phyloP scores from a whole-genome alignment of 1,140 invertebrate species.

The Calosoma granatense region DNA sequence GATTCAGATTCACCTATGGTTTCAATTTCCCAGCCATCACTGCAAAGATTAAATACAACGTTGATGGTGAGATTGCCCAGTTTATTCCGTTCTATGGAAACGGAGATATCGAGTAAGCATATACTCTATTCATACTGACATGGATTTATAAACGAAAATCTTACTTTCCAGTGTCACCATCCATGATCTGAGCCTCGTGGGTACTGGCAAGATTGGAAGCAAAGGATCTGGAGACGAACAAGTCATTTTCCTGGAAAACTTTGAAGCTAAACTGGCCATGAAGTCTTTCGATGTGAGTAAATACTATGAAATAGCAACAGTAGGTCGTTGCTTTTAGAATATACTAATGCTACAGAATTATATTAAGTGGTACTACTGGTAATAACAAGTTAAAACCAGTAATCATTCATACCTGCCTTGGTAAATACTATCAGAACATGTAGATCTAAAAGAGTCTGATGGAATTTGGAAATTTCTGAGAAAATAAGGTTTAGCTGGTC shows the following conservation, averaged over 20 bases:
- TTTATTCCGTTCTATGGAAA: background rate
- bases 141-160: background rate
- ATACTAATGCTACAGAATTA: no score
- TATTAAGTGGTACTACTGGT: no score
- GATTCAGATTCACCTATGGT: background rate
- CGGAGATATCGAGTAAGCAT: background rate
- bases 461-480: no score
- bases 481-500: no score
- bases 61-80: background rate
- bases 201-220: background rate
- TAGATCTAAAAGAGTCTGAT: no score
- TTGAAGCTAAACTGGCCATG: background rate
- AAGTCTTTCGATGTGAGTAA: background rate
- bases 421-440: no score
- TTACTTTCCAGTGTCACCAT: background rate
- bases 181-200: background rate
- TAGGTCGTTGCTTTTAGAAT: no score
- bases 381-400: no score
- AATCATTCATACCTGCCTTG: no score
- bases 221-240: background rate
- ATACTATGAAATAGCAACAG: no score
- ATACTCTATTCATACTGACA: background rate
- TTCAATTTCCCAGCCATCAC: background rate
- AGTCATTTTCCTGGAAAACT: background rate
- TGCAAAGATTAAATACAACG: background rate